Percentiles rank a stretch among this genome's conserved stretches.
phyloP scores from a whole-genome alignment of 2,888 invertebrate genomes.

The Amphipyra tragopoginis region DNA sequence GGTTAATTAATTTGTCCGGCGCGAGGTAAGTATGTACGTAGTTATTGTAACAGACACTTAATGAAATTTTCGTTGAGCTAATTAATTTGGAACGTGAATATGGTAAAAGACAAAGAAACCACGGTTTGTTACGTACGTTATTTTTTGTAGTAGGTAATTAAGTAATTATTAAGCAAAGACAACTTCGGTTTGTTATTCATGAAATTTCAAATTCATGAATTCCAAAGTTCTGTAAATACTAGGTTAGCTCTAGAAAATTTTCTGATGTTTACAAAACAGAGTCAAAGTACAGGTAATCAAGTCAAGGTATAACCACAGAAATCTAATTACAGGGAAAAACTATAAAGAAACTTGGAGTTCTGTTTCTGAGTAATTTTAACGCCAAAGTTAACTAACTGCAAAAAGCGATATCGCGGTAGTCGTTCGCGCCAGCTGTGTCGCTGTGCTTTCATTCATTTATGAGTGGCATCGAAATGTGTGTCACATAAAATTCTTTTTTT shows the following conservation, averaged over 20 bases:
- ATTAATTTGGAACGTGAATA: conserved; percentile 21
- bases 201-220: background rate
- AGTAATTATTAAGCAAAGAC: conserved; percentile 2
- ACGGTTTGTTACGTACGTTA: conserved; percentile 15
- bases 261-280: conserved; percentile 1
- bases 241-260: background rate
- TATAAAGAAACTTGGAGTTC: too few species aligned
- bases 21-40: conserved; percentile 1
- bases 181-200: conserved; percentile 15
- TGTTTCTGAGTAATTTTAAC: too few species aligned
- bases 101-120: background rate
- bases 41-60: conserved; percentile 4
- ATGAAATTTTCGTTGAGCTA: conserved; percentile 16
- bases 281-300: too few species aligned
- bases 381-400: too few species aligned
- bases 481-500: too few species aligned
- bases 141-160: conserved; percentile 3
- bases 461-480: too few species aligned
- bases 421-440: too few species aligned
- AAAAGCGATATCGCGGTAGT: too few species aligned
- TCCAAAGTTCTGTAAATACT: background rate
- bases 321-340: too few species aligned
- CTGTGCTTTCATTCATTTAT: too few species aligned
- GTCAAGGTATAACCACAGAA: too few species aligned
- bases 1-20: conserved; percentile 33